Percentiles rank a stretch among this genome's conserved stretches.
These are phyloP conservation scores for Battus philenor DNA, from an alignment of 1,140 invertebrate species.

Conservation along the genomic window DNA sequence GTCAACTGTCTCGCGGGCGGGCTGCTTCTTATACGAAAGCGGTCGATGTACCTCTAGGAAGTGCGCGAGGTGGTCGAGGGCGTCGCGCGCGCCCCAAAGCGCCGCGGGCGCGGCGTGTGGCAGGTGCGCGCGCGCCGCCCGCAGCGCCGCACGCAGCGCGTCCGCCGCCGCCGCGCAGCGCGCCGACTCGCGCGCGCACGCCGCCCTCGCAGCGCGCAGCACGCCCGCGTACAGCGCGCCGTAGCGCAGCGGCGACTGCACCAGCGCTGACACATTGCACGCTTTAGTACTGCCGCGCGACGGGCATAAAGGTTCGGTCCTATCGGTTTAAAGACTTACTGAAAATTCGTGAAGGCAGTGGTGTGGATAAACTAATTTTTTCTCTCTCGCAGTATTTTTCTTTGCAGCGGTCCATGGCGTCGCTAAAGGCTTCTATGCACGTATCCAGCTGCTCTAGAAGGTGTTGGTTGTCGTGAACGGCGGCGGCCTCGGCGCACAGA, in stretches of 20 bases:
- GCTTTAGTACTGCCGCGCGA: no score
- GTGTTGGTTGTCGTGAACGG: not conserved
- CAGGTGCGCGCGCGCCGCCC: conserved; percentile 12
- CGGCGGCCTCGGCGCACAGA: conserved; percentile 31
- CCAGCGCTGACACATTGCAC: conserved; percentile 40
- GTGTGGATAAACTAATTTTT: conserved; percentile 37
- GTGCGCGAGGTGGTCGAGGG: conserved; percentile 42
- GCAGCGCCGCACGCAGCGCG: conserved; percentile 18
- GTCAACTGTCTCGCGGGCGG: not conserved
- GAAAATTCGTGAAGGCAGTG: conserved; percentile 57
- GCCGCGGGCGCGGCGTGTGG: conserved; percentile 1
- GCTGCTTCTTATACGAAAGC: no score
- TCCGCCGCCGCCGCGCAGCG: conserved; percentile 20
- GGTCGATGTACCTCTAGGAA: conserved; percentile 55
- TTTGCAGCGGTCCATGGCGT: conserved; percentile 29
- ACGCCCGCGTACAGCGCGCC: conserved; percentile 44
- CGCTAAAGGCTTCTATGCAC: conserved; percentile 38
- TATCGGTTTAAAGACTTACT: conserved; percentile 35
- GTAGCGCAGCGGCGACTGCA: conserved; percentile 52
- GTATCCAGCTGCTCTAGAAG: conserved; percentile 36
- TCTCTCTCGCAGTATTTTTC: conserved; percentile 31
- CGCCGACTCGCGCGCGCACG: conserved; percentile 33
- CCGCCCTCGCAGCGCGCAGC: conserved; percentile 35
- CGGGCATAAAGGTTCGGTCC: no score
- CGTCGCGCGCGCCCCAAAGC: conserved; percentile 31